Conservation (phyloP, 1,140 invertebrate species). For the Drosophila ananassae region DNA sequence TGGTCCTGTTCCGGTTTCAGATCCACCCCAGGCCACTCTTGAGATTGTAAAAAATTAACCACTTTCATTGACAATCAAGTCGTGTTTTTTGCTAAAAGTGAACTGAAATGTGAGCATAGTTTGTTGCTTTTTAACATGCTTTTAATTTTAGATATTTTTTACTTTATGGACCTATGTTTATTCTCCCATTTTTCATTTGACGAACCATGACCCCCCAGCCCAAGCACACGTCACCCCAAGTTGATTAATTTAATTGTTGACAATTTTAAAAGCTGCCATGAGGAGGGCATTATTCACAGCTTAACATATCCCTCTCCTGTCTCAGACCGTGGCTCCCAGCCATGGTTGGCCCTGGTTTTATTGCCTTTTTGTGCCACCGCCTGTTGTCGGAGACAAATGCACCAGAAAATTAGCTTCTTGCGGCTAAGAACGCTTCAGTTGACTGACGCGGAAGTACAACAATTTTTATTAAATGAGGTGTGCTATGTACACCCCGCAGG, state of each 20-base stretch:
- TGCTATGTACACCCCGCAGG: no score
- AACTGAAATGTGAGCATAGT: no score
- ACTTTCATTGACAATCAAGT: constrained; percentile 68
- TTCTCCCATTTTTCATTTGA: background rate
- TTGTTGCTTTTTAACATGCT: no score
- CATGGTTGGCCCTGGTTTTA: constrained; percentile 51
- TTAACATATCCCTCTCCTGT: constrained; percentile 47
- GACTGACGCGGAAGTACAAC: background rate
- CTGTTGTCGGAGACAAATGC: constrained; percentile 57
- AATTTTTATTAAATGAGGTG: background rate
- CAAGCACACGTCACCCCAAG: constrained; percentile 21
- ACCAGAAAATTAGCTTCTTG: constrained; percentile 70
- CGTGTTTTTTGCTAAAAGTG: background rate
- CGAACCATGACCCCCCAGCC: background rate
- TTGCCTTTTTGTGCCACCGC: constrained; percentile 52
- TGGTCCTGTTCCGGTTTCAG: constrained; percentile 5
- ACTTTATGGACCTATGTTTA: background rate
- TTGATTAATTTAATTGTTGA: constrained; percentile 82
- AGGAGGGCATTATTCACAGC: constrained; percentile 69
- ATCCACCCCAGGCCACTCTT: background rate
- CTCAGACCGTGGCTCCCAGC: background rate
- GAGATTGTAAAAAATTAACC: constrained; percentile 53
- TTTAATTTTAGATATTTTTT: no score
- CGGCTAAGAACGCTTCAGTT: constrained; percentile 7
- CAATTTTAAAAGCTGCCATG: constrained; percentile 73